phyloP scores from a whole-genome alignment of 35 echinoderm and acorn worm species.

The Anneissia japonica region DNA sequence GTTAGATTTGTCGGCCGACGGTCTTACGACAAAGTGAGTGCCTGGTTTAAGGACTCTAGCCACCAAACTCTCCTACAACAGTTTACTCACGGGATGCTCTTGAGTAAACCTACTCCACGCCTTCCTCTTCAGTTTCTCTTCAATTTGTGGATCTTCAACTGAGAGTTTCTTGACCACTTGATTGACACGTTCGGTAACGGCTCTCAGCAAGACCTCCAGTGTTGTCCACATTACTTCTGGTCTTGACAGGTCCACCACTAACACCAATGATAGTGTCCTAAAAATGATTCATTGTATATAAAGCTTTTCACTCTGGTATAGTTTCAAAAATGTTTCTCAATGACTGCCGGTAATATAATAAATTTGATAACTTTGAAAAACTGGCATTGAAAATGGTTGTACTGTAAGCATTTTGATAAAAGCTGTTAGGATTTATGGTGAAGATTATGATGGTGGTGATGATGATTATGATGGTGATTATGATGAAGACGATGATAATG shows the following conservation, averaged over 20 bases:
- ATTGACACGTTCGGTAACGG: constrained; percentile 50
- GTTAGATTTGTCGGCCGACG: too few species aligned
- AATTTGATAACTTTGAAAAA: not conserved
- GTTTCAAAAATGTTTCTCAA: not conserved
- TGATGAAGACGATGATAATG: not conserved
- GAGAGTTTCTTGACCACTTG: constrained; percentile 45
- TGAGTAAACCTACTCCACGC: constrained; percentile 60
- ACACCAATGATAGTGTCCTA: constrained; percentile 60
- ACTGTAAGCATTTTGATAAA: not conserved
- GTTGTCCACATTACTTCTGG: constrained; percentile 80
- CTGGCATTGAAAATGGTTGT: not conserved
- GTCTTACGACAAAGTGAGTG: not conserved
- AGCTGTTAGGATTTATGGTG: too few species aligned
- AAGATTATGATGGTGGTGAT: not conserved
- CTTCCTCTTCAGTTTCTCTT: constrained; percentile 53
- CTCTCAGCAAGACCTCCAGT: constrained; percentile 64
- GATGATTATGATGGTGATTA: not conserved
- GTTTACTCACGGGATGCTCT: constrained; percentile 67
- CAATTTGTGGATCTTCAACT: constrained; percentile 45
- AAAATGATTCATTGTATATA: not conserved
- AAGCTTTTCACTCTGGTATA: not conserved
- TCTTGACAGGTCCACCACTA: constrained; percentile 84
- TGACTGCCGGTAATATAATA: not conserved
- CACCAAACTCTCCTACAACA: not conserved
- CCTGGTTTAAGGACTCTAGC: not conserved